Evolutionary conservation across 2,888 invertebrate genomes (phyloP), one percentile per base, ranked within the genome.

Genomic region (Isoperla grammatica): DNA sequence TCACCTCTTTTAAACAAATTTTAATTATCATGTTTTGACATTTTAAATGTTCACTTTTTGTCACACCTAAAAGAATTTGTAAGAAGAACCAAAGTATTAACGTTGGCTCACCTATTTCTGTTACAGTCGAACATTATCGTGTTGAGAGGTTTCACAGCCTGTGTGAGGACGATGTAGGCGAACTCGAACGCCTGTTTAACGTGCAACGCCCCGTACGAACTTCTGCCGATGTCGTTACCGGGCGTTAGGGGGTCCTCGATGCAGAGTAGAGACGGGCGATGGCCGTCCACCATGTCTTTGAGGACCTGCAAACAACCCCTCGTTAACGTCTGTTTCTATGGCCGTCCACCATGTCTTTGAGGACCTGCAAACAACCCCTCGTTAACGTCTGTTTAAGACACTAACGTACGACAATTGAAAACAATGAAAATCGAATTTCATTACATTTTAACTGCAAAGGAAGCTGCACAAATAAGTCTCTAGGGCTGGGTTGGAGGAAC

Each of bases 161-260:
- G 87, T 68, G 87, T 84, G 68, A 95, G 81, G 68, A 87, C 85
- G 64, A 88, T 84, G 77, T 91, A 97, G 62, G 98, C 98, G 80
- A 93, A 94, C 77, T 95, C 95, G 79, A 98, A 99, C 63, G 97
- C 95, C 78, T 91, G 88, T 74, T 90, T 90, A 15, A 90, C 90
- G 72, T 90, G 88, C 68, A 96, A 78, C 65, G 92, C 92, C 61
- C 95, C 95, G 76, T 96, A 97, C 70, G 96, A 96, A 74, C 95
- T 95, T 68, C 96, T 86, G 8, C 98, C 98, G 73, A 99, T 97
- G 75, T 98, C 98, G 76, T 99, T 99, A 66, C 90, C 95, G 13
- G 94, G 85, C 64, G 93, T 92, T 45, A 99, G 81, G 19, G 99
- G 99, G 79, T 99, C 99, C 78, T 98, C 97, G 68, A 99, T 97